Conservation (phyloP, 2,888 invertebrate genomes). For the Apocheima hispidaria region DNA sequence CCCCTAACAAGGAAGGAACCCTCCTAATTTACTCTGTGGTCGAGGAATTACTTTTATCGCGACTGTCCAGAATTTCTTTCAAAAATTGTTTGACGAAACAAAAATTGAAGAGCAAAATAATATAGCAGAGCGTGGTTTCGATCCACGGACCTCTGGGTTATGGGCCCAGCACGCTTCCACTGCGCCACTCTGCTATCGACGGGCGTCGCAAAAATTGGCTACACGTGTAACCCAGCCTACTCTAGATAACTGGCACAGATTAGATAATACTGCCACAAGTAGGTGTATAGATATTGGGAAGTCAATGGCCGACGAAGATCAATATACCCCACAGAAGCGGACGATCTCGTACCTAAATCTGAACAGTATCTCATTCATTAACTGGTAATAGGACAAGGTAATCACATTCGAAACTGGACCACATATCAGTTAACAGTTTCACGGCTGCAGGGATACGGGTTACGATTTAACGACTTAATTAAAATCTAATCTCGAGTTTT, state of each 20-base stretch:
- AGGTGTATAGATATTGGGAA: constrained; percentile 26
- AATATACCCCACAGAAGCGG: constrained; percentile 22
- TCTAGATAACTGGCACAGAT: constrained; percentile 37
- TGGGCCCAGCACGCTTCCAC: constrained; percentile 94
- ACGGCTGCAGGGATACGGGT: constrained; percentile 49
- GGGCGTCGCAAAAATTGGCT: constrained; percentile 35
- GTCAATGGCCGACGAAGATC: constrained; percentile 29
- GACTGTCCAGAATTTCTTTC: neutral
- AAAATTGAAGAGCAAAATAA: constrained; percentile 1
- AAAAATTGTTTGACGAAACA: constrained; percentile 86
- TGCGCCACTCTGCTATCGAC: constrained; percentile 71
- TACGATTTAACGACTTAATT: constrained; percentile 58
- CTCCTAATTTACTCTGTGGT: constrained; percentile 29
- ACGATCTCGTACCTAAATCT: constrained; percentile 6
- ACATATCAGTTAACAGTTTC: constrained; percentile 48
- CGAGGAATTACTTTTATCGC: constrained; percentile 15
- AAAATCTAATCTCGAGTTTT: constrained; percentile 58
- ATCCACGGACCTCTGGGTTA: constrained; percentile 97
- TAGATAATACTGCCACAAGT: constrained; percentile 30
- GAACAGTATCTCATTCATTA: constrained; percentile 20
- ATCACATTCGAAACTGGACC: constrained; percentile 28
- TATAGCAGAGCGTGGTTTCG: constrained; percentile 93
- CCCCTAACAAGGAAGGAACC: constrained; percentile 30
- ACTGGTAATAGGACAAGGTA: constrained; percentile 23
- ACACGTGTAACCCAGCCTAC: constrained; percentile 39